Conservation (phyloP, 2,888 invertebrate species). For the Zygothrica quintamaculata region DNA sequence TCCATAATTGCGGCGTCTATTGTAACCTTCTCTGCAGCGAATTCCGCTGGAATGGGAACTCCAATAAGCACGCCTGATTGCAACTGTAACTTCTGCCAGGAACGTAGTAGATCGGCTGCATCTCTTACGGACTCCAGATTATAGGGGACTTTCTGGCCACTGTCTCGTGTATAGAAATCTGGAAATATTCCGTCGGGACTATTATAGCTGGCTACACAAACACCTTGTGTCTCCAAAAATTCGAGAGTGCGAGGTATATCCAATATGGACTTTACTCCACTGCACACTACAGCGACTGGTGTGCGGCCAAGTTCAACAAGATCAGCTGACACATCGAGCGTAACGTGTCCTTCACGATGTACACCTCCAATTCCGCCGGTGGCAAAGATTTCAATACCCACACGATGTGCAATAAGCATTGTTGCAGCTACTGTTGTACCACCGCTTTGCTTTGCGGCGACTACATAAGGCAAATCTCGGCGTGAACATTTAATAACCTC, state of each 20-base stretch:
- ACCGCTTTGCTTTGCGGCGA: slow-evolving; percentile 90
- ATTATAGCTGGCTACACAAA: slow-evolving; percentile 93
- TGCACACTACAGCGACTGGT: slow-evolving; percentile 95
- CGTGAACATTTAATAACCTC: slow-evolving; percentile 92
- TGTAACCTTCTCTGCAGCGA: slow-evolving; percentile 85
- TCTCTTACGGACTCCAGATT: slow-evolving; percentile 87
- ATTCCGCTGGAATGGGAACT: slow-evolving; percentile 93
- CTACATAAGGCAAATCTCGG: slow-evolving; percentile 91
- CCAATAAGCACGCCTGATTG: slow-evolving; percentile 93
- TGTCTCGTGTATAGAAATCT: slow-evolving; percentile 94
- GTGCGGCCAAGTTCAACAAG: slow-evolving; percentile 94
- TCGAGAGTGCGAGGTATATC: slow-evolving; percentile 97
- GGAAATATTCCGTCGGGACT: slow-evolving; percentile 90
- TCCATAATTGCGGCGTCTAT: slow-evolving; percentile 89
- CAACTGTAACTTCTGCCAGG: slow-evolving; percentile 86
- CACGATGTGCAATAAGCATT: slow-evolving; percentile 92
- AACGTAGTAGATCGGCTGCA: slow-evolving; percentile 90
- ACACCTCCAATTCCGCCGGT: slow-evolving; percentile 97
- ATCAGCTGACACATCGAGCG: slow-evolving; percentile 97
- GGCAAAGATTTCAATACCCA: slow-evolving; percentile 95
- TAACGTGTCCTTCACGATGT: slow-evolving; percentile 93
- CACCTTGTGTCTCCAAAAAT: slow-evolving; percentile 97
- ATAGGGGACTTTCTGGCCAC: slow-evolving; percentile 90
- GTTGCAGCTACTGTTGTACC: slow-evolving; percentile 99
- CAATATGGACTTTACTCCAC: slow-evolving; percentile 98